These are phyloP conservation scores for Eilema depressum DNA, from an alignment of 2,888 invertebrate genomes.

Conservation along the genomic window DNA sequence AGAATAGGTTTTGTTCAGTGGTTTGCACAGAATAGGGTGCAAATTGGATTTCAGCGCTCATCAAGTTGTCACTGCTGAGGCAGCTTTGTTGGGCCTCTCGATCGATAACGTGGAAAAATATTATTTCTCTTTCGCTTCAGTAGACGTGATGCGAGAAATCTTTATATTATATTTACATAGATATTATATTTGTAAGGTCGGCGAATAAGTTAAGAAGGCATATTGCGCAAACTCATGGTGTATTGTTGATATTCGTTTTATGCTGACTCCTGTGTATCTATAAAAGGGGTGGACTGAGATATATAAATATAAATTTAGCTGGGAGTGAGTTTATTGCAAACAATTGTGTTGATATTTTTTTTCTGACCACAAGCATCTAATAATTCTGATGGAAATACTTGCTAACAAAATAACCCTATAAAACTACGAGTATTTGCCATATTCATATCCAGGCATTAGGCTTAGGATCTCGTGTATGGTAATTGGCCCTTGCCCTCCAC, in stretches of 20 bases:
- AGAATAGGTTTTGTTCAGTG: slow-evolving; percentile 34
- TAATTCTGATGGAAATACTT: too few species aligned
- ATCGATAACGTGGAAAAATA: slow-evolving; percentile 15
- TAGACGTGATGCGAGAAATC: slow-evolving; percentile 8
- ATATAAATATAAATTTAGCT: not conserved
- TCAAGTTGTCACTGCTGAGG: slow-evolving; percentile 37
- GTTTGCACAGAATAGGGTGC: slow-evolving; percentile 42
- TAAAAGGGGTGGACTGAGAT: not conserved
- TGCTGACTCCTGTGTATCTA: not conserved
- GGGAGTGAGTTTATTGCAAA: too few species aligned
- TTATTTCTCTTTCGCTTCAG: slow-evolving; percentile 15
- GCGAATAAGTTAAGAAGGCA: slow-evolving; percentile 3
- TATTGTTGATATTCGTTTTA: slow-evolving; percentile 1
- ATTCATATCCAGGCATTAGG: too few species aligned
- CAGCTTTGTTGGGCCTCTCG: slow-evolving; percentile 10
- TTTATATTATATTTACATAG: slow-evolving; percentile 2
- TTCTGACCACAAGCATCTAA: too few species aligned
- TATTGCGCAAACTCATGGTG: slow-evolving; percentile 1
- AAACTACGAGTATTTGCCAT: too few species aligned
- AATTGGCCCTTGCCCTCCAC: too few species aligned
- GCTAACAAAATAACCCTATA: too few species aligned
- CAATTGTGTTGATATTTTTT: too few species aligned
- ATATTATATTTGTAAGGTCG: slow-evolving; percentile 1
- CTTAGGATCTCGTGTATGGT: too few species aligned
- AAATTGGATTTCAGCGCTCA: slow-evolving; percentile 47